These are phyloP conservation scores for Ischnura elegans DNA, from an alignment of 2,888 invertebrate genomes.

Conservation along the genomic window DNA sequence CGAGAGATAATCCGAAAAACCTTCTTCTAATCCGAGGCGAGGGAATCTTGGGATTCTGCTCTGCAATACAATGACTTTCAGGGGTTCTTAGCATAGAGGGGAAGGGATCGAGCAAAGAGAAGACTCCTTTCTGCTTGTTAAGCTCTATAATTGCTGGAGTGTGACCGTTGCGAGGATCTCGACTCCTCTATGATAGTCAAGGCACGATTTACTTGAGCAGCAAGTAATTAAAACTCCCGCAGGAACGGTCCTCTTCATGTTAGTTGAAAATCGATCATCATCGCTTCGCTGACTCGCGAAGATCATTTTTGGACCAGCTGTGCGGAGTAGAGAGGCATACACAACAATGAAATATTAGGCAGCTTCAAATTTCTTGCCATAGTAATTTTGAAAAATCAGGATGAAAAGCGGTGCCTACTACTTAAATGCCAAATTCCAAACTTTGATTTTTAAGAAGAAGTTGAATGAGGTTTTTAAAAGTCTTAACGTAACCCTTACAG, in stretches of 20 bases:
- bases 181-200: background rate
- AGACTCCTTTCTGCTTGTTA: background rate
- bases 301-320: too few relatives aligned
- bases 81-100: background rate
- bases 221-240: background rate
- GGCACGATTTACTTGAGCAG: background rate
- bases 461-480: too few relatives aligned
- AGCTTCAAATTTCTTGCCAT: too few relatives aligned
- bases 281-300: too few relatives aligned
- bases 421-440: too few relatives aligned
- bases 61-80: background rate
- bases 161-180: background rate
- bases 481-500: too few relatives aligned
- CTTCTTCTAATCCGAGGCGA: conserved; percentile 12
- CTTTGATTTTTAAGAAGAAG: too few relatives aligned
- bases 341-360: too few relatives aligned
- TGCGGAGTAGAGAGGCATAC: too few relatives aligned
- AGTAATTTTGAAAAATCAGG: too few relatives aligned
- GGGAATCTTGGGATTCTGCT: background rate
- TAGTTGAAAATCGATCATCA: background rate
- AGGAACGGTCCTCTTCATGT: background rate
- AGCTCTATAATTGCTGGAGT: background rate
- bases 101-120: background rate
- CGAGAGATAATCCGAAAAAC: background rate
- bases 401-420: too few relatives aligned